Percentiles rank a stretch among this genome's conserved stretches.
Conservation (phyloP, 1,140 invertebrate genomes). For the Drosophila kurseongensis region DNA sequence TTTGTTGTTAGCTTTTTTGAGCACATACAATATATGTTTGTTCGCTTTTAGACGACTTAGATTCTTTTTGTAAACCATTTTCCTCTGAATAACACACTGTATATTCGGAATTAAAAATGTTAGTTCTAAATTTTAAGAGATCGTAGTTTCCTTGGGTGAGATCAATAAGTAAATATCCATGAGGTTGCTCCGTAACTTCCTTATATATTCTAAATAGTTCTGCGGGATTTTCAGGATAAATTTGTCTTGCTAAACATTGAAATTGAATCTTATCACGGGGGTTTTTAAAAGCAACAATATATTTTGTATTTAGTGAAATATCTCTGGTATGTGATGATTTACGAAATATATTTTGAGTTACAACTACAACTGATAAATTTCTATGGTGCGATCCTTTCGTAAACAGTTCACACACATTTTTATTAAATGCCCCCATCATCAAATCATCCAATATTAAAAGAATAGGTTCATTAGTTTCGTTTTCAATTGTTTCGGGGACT, state of each 20-base stretch:
- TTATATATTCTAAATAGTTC: conserved; percentile 12
- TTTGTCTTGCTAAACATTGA: conserved; percentile 12
- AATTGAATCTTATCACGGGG: conserved; percentile 6
- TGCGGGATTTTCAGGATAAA: conserved; percentile 4
- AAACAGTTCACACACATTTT: conserved; percentile 7
- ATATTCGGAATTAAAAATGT: background rate
- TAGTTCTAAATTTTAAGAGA: conserved; percentile 4
- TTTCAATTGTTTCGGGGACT: too few relatives aligned
- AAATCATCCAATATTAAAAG: too few relatives aligned
- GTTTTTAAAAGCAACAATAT: conserved; percentile 7
- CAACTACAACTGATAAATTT: conserved; percentile 8
- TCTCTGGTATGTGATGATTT: conserved; percentile 3
- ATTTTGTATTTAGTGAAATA: conserved; percentile 3
- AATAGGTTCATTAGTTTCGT: too few relatives aligned
- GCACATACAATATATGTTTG: too few relatives aligned
- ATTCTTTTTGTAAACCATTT: conserved; percentile 23
- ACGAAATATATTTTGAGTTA: background rate
- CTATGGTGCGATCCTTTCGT: conserved; percentile 8
- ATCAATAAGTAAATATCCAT: conserved; percentile 17
- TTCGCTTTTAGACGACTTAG: conserved; percentile 6
- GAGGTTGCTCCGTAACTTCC: background rate
- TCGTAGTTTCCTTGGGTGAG: conserved; percentile 2
- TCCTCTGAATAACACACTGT: background rate
- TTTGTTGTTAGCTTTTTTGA: background rate
- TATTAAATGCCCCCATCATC: background rate